These are phyloP conservation scores for Myzus persicae DNA, from an alignment of 1,140 invertebrate species.

Conservation along the genomic window DNA sequence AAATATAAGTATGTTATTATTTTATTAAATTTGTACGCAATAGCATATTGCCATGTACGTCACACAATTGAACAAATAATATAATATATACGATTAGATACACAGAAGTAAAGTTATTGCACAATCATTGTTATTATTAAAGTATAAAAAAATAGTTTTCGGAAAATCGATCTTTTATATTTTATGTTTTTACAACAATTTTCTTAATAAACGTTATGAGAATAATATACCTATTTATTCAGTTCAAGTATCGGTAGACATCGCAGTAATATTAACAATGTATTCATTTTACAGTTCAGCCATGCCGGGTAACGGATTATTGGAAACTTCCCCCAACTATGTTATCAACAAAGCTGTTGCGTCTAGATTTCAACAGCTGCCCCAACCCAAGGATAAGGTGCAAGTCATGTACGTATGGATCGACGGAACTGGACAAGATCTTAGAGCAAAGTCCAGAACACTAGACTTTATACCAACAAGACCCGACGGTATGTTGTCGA, in stretches of 20 bases:
- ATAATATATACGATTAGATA: not conserved
- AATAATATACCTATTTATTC: not conserved
- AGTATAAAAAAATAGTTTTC: not conserved
- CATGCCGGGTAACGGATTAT: conserved; percentile 61
- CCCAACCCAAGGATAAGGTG: conserved; percentile 78
- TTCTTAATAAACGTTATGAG: not conserved
- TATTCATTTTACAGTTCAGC: conserved; percentile 15
- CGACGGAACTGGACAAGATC: conserved; percentile 88
- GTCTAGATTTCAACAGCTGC: conserved; percentile 76
- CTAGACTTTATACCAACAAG: conserved; percentile 78
- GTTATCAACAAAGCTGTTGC: conserved; percentile 79
- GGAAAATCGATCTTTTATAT: not conserved
- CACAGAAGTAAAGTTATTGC: not conserved
- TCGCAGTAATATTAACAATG: not conserved
- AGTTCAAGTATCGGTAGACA: not conserved
- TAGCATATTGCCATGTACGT: not conserved
- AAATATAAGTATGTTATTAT: not conserved
- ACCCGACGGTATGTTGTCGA: conserved; percentile 69
- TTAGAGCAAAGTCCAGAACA: conserved; percentile 89
- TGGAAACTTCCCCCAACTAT: conserved; percentile 75
- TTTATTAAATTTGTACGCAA: not conserved
- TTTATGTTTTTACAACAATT: not conserved
- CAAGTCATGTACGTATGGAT: conserved; percentile 96
- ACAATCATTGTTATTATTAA: not conserved
- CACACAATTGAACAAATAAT: not conserved